Evolutionary conservation across 2,113 vertebrate genomes (phyloP).

Genomic region (Otocyon megalotis): DNA sequence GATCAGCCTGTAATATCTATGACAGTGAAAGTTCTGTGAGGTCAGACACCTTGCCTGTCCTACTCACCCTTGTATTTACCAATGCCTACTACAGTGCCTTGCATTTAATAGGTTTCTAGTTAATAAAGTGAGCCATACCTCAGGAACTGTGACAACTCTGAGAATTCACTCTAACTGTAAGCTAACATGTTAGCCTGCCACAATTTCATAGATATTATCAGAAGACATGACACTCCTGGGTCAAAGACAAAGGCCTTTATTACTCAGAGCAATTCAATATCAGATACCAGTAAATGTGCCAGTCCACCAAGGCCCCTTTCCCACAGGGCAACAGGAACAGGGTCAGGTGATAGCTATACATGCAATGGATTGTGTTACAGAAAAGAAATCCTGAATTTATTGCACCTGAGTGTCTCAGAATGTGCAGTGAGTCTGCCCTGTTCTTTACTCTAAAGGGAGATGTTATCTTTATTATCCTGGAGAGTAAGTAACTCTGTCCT

Average conservation of each 20-base stretch:
- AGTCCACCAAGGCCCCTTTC: neutral
- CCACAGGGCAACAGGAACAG: neutral
- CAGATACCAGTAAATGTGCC: neutral
- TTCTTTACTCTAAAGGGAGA: neutral
- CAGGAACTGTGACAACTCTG: neutral
- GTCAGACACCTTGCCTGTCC: neutral
- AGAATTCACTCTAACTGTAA: neutral
- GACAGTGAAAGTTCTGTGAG: neutral
- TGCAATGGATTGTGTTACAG: neutral
- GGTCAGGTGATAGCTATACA: too few relatives aligned
- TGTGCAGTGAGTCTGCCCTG: fast-evolving
- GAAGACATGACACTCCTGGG: neutral
- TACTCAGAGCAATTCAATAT: neutral
- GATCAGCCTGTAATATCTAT: neutral
- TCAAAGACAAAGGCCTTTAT: neutral
- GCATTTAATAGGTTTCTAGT: neutral
- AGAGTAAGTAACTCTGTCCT: neutral
- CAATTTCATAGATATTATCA: neutral
- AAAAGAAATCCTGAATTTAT: neutral
- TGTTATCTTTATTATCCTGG: neutral
- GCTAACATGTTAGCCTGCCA: neutral
- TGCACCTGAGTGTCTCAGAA: neutral
- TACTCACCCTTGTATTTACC: neutral
- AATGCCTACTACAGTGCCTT: neutral
- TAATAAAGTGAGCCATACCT: neutral